Percentiles rank a stretch among this genome's conserved stretches.
Evolutionary conservation across 2,888 invertebrate genomes (phyloP).

Genomic region (Hermodice carunculata): DNA sequence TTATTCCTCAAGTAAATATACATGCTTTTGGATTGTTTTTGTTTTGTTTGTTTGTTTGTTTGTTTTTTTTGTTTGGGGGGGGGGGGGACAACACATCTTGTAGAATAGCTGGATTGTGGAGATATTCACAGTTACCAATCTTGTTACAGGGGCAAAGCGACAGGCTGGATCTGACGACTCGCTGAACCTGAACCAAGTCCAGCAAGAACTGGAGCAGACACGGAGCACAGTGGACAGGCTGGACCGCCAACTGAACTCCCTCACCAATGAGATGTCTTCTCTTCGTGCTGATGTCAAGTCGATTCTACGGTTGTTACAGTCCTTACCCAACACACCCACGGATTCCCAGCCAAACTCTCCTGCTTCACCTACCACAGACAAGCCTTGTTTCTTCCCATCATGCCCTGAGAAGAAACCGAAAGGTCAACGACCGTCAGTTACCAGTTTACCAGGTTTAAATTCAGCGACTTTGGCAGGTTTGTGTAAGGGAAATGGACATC

Average conservation of each 20-base stretch:
- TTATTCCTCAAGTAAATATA: no score
- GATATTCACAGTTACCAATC: not conserved
- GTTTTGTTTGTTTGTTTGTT: no score
- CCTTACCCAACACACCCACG: conserved; percentile 3
- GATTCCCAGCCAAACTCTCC: conserved; percentile 1
- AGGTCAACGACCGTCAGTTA: no score
- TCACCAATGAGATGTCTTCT: conserved; percentile 15
- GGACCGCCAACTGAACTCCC: conserved; percentile 14
- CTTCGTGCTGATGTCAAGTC: conserved; percentile 14
- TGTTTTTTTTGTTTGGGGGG: no score
- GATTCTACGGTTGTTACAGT: conserved; percentile 12
- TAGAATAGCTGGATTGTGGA: not conserved
- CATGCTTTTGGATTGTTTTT: no score
- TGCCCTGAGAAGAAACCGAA: no score
- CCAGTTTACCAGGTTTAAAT: no score
- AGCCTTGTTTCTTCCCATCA: no score
- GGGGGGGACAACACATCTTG: not conserved
- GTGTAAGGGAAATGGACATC: no score
- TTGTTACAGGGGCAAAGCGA: not conserved
- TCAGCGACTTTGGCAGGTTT: no score
- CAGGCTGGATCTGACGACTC: not conserved
- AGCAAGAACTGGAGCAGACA: conserved; percentile 17
- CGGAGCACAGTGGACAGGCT: conserved; percentile 15
- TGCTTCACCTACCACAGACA: not conserved
- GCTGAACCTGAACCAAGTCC: not conserved